A percentile compares a stretch with the other conserved stretches of the same genome.
Evolutionary conservation across 2,888 invertebrate genomes (phyloP).

Genomic region (Pristionchus arcanus): DNA sequence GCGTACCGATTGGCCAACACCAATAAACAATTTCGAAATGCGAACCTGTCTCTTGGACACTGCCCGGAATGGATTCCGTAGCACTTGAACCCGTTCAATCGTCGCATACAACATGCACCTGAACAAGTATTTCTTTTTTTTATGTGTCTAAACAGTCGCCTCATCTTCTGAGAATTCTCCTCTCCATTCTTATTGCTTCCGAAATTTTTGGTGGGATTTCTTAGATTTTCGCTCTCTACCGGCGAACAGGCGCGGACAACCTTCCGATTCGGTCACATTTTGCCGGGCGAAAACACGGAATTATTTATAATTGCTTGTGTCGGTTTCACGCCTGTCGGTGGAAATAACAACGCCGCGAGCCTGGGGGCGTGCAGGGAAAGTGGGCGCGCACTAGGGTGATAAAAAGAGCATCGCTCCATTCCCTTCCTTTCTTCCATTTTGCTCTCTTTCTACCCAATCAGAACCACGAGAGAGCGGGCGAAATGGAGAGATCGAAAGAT

Average conservation of each 20-base stretch:
- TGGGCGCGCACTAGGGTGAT: background rate
- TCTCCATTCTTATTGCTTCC: background rate
- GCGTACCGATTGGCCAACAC: background rate
- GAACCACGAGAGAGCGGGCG: background rate
- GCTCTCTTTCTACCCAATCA: too few relatives aligned
- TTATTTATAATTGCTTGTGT: conserved; percentile 23
- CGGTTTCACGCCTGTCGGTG: background rate
- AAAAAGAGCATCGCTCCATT: background rate
- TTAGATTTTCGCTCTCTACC: background rate
- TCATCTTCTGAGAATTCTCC: background rate
- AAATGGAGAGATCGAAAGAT: background rate
- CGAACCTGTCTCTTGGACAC: conserved; percentile 45
- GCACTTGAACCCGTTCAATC: conserved; percentile 69
- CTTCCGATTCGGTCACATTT: background rate
- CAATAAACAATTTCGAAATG: background rate
- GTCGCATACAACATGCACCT: conserved; percentile 72
- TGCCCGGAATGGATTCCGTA: conserved; percentile 57
- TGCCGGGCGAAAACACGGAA: conserved; percentile 20
- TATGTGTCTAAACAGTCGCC: too few relatives aligned
- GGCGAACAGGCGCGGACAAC: background rate
- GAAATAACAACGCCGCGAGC: background rate
- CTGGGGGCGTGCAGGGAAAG: background rate
- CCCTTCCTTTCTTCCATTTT: background rate
- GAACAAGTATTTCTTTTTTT: background rate
- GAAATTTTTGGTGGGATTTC: background rate